Conservation (phyloP, 1,140 invertebrate genomes). For the Cydia splendana region DNA sequence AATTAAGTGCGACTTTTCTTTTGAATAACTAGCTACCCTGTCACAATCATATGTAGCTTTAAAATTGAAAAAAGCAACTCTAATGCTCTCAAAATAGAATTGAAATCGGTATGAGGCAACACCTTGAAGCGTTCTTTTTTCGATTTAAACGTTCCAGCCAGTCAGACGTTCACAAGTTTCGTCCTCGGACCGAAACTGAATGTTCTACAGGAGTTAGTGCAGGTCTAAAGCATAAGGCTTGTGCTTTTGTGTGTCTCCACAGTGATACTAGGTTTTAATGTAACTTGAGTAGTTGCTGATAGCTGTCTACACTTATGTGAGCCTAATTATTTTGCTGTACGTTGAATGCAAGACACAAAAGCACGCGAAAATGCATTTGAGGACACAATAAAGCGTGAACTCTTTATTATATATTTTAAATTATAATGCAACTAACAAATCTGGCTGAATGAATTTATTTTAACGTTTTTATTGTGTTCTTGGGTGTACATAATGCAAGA, state of each 20-base stretch:
- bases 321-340: constrained; percentile 37
- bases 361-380: constrained; percentile 26
- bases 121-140: background rate
- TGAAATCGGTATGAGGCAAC: background rate
- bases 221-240: constrained; percentile 8
- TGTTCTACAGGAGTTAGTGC: background rate
- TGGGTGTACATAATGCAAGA: background rate
- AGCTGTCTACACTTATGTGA: constrained; percentile 21
- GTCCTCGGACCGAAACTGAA: background rate
- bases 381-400: background rate
- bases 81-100: background rate
- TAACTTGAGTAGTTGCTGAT: constrained; percentile 37
- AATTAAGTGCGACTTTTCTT: background rate
- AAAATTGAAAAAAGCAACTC: background rate
- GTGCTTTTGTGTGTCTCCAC: constrained; percentile 59
- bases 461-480: background rate
- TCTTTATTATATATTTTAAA: background rate
- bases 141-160: background rate
- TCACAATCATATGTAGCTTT: background rate
- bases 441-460: background rate
- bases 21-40: background rate
- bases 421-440: background rate
- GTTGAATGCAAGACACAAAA: constrained; percentile 36
- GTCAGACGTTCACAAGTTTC: background rate
- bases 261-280: constrained; percentile 59